A percentile compares a stretch with the other conserved stretches of the same genome.
Evolutionary conservation across 2,797 vertebrate species (phyloP).

Genomic region (Naso thynnoides): DNA sequence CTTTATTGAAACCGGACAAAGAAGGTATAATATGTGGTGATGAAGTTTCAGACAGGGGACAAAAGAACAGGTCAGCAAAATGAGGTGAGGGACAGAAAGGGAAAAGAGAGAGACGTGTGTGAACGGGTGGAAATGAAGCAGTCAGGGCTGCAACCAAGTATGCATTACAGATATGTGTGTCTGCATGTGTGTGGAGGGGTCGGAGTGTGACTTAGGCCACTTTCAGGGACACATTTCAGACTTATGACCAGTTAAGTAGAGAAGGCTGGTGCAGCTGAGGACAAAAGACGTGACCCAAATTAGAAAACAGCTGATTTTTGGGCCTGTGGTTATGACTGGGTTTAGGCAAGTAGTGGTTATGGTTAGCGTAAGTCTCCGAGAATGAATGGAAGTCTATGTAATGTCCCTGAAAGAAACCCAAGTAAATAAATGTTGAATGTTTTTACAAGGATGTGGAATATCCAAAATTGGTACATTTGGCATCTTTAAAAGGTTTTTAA

Average conservation of each 20-base stretch:
- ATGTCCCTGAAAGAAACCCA: too few species aligned
- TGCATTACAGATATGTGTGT: slow-evolving; percentile 29
- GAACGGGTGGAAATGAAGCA: slow-evolving; percentile 28
- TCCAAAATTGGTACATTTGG: neutral
- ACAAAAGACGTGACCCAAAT: too few species aligned
- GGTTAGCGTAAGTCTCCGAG: too few species aligned
- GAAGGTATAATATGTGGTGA: slow-evolving; percentile 60
- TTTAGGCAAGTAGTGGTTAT: too few species aligned
- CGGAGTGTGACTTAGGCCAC: neutral
- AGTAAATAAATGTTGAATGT: slow-evolving; percentile 1
- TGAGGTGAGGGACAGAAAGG: slow-evolving; percentile 25
- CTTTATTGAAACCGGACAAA: slow-evolving; percentile 69
- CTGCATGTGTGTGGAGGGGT: slow-evolving; percentile 7
- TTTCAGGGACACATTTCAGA: too few species aligned
- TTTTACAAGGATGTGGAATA: neutral
- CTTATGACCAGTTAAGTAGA: too few species aligned
- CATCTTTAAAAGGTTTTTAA: neutral
- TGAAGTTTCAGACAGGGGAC: slow-evolving; percentile 71
- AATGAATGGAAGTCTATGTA: too few species aligned
- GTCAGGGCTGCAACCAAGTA: slow-evolving; percentile 9
- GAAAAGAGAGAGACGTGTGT: slow-evolving; percentile 30
- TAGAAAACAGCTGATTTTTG: too few species aligned
- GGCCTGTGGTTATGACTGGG: too few species aligned
- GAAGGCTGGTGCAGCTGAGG: too few species aligned
- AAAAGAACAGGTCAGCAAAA: slow-evolving; percentile 63